These are phyloP conservation scores for Meloe dianella DNA, from an alignment of 2,888 invertebrate species.

Conservation along the genomic window DNA sequence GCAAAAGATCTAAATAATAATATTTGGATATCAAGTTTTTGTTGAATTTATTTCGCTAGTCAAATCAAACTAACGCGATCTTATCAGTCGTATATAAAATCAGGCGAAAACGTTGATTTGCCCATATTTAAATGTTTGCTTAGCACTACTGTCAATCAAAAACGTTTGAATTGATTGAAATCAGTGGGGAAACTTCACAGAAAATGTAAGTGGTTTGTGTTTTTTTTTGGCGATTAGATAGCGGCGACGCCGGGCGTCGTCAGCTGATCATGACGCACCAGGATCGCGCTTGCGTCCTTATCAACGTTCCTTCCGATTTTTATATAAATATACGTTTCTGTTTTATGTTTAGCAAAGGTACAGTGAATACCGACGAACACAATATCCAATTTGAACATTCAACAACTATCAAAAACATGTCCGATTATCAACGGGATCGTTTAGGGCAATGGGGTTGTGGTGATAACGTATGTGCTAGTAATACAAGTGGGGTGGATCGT, in stretches of 20 bases:
- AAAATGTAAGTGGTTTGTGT: no score
- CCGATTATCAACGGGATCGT: slow-evolving; percentile 45
- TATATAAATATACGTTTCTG: neutral
- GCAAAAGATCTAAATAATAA: no score
- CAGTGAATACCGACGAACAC: slow-evolving; percentile 12
- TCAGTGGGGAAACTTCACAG: no score
- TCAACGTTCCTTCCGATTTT: neutral
- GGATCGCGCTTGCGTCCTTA: slow-evolving; percentile 10
- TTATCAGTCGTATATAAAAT: no score
- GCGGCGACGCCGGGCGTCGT: slow-evolving; percentile 7
- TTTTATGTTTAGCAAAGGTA: slow-evolving; percentile 10
- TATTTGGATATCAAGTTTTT: no score
- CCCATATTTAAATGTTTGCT: no score
- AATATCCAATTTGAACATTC: neutral
- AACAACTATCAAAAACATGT: slow-evolving; percentile 15
- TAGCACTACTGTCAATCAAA: no score
- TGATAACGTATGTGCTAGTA: slow-evolving; percentile 43
- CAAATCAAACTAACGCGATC: no score
- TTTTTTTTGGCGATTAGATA: no score
- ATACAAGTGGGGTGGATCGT: slow-evolving; percentile 44
- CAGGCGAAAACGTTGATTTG: no score
- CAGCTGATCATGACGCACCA: neutral
- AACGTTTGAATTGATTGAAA: no score
- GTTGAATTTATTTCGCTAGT: no score
- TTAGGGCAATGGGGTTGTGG: slow-evolving; percentile 46